A percentile compares a stretch with the other conserved stretches of the same genome.
These are phyloP conservation scores for Tribolium castaneum DNA, from an alignment of 1,140 invertebrate genomes.

Conservation along the genomic window DNA sequence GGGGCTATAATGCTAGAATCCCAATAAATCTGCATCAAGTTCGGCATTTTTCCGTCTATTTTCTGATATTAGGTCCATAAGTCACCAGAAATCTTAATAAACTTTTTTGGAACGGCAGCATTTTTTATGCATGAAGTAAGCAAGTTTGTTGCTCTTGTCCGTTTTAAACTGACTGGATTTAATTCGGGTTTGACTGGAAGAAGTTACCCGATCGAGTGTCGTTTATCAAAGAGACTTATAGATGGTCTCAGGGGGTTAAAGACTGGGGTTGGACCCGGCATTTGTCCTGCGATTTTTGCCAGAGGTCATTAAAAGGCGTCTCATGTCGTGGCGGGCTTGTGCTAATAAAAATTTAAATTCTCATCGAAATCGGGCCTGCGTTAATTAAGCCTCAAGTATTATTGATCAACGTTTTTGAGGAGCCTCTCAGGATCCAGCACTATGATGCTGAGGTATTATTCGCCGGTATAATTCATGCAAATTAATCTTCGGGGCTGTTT, in stretches of 20 bases:
- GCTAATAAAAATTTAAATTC: slow-evolving; percentile 31
- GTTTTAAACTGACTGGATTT: neutral
- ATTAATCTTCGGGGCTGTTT: slow-evolving; percentile 29
- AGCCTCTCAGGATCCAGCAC: neutral
- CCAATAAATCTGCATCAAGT: slow-evolving; percentile 21
- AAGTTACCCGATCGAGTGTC: slow-evolving; percentile 17
- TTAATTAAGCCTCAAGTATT: slow-evolving; percentile 29
- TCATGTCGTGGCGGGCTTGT: neutral
- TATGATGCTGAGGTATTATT: slow-evolving; percentile 20
- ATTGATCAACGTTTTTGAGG: slow-evolving; percentile 22
- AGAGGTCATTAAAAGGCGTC: slow-evolving; percentile 5
- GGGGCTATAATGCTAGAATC: neutral
- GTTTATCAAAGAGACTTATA: slow-evolving; percentile 25
- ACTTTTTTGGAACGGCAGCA: slow-evolving; percentile 4
- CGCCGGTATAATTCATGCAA: slow-evolving; percentile 25
- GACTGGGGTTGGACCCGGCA: neutral
- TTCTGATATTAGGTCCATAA: slow-evolving; percentile 27
- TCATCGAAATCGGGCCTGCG: slow-evolving; percentile 11
- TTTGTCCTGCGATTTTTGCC: slow-evolving; percentile 8
- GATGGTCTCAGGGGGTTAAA: slow-evolving; percentile 17
- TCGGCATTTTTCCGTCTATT: neutral
- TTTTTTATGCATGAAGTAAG: slow-evolving; percentile 18
- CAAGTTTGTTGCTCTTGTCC: slow-evolving; percentile 3
- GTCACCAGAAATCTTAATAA: slow-evolving; percentile 30
- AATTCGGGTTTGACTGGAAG: neutral